Percentiles rank a stretch among this genome's conserved stretches.
phyloP scores from a whole-genome alignment of 1,140 invertebrate species.

The Chironomus striatipennis region DNA sequence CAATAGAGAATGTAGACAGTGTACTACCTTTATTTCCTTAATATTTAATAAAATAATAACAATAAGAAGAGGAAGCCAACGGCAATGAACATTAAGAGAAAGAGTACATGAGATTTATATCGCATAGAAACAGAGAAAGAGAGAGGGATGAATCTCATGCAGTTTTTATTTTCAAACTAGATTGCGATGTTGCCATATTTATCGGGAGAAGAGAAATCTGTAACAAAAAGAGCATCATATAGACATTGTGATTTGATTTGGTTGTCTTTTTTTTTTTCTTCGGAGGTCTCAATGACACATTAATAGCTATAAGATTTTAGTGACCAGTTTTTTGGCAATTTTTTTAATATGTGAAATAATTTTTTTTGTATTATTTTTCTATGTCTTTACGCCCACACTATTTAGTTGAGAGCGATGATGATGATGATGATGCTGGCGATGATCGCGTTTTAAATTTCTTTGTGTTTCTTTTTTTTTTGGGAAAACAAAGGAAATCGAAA shows the following conservation, averaged over 20 bases:
- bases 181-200: slow-evolving; percentile 13
- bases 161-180: background rate
- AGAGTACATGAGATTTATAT: too few relatives aligned
- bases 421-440: background rate
- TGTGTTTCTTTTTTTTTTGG: background rate
- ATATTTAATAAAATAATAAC: too few relatives aligned
- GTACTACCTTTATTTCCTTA: too few relatives aligned
- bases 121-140: background rate
- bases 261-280: background rate
- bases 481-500: background rate
- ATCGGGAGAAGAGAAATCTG: background rate
- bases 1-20: too few relatives aligned
- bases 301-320: background rate
- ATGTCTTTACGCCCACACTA: background rate
- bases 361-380: background rate
- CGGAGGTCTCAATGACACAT: background rate
- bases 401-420: background rate
- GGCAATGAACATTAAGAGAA: too few relatives aligned
- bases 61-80: too few relatives aligned
- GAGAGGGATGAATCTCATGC: slow-evolving; percentile 5
- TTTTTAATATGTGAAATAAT: background rate
- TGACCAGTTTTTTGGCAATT: background rate
- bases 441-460: too few relatives aligned
- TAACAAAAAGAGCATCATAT: background rate
- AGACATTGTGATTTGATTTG: background rate